Evolutionary conservation across 2,113 vertebrate species (phyloP), one percentile per base, ranked within the genome.

Genomic region (Nicator chloris): DNA sequence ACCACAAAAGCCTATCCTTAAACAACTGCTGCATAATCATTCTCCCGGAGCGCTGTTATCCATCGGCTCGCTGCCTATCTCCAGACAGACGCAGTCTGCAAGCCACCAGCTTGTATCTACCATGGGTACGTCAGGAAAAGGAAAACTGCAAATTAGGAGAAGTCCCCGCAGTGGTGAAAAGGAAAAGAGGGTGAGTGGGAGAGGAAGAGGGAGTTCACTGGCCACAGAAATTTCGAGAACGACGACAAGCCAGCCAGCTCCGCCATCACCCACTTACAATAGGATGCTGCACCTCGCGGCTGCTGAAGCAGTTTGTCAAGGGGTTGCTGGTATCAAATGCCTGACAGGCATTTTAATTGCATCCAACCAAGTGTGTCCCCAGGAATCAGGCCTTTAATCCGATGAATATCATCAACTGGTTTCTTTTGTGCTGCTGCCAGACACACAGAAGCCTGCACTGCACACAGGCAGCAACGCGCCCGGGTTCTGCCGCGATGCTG

Each of bases 301-400:
- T 60, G 97, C 97, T 94, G 93, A 86, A 97, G 97, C 83, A 19
- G 83, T 95, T 97, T 95, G 97, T 96, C 96, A 94, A 73, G 93
- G 90, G 97, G 77, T 42, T 97, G 95, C 96, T 97, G 96, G 80
- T 96, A 96, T 93, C 97, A 92, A 96, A 95, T 54, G 96, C 98
- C 97, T 98, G 98, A 98, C 96, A 96, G 93, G 97, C 97, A 98
- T 98, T 98, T 98, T 98, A 98, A 98, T 98, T 98, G 97, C 96
- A 96, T 95, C 97, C 94, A 97, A 90, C 95, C 93, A 73, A 98
- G 93, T 82, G 96, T 84, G 86, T 95, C 96, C 95, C 85, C 76
- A 65, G 97, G 88, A 98, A 94, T 40, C 16, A 4, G 94, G 96
- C 94, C 96, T 97, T 92, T 97, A 95, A 96, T 96, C 88, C 91